Conservation (phyloP, 2,113 vertebrate species). For the Ictalurus furcatus region DNA sequence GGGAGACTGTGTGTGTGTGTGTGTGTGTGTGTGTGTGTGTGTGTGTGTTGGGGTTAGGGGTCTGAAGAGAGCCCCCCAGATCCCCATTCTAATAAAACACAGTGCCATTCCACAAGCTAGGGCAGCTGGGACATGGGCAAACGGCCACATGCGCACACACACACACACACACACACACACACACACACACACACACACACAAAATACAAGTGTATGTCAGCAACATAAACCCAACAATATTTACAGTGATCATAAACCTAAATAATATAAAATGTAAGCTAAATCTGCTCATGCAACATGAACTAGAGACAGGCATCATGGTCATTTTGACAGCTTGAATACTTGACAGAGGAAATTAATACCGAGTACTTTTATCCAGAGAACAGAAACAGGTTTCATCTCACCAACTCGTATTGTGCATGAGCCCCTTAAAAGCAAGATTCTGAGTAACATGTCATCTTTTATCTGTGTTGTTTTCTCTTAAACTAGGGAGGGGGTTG, state of each 20-base stretch:
- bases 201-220: conserved; percentile 39
- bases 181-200: conserved; percentile 21
- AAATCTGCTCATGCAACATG: not conserved
- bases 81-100: conserved; percentile 78
- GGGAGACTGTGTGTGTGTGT: conserved; percentile 48
- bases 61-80: conserved; percentile 63
- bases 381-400: not conserved
- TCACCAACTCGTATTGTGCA: not conserved
- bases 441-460: not conserved
- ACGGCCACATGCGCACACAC: conserved; percentile 40
- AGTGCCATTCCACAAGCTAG: conserved; percentile 70
- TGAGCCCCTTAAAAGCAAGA: not conserved
- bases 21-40: conserved; percentile 43
- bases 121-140: conserved; percentile 69
- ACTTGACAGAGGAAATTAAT: not conserved
- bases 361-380: not conserved
- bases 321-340: conserved; percentile 1
- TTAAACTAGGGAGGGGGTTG: not conserved
- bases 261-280: not conserved
- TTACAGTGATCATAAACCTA: conserved; percentile 39
- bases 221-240: conserved; percentile 47
- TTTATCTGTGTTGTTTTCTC: not conserved
- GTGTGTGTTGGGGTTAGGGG: conserved; percentile 55
- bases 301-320: not conserved
- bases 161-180: conserved; percentile 9